phyloP scores from a whole-genome alignment of 2,888 invertebrate species.

The Amphipyra tragopoginis region DNA sequence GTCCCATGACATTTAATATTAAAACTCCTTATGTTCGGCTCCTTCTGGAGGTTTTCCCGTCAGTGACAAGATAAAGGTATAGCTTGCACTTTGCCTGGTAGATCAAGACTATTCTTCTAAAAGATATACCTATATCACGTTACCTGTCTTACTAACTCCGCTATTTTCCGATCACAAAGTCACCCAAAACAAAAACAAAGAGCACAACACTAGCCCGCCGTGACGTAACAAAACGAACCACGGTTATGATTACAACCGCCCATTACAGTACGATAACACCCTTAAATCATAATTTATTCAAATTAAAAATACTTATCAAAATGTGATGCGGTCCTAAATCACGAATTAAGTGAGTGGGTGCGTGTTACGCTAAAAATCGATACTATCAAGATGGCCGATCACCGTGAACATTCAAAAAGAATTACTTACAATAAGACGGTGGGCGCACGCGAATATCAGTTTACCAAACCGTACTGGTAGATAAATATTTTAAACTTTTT shows the following conservation, averaged over 20 bases:
- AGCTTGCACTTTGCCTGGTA: no score
- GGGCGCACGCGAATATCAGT: conserved; percentile 85
- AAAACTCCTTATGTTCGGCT: no score
- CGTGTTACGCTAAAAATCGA: conserved; percentile 81
- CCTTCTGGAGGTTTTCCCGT: no score
- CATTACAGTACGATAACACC: conserved; percentile 83
- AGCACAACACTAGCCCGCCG: conserved; percentile 34
- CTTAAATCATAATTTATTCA: conserved; percentile 90
- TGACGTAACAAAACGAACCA: conserved; percentile 74
- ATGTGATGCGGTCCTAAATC: conserved; percentile 89
- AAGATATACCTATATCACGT: no score
- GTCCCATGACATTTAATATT: no score
- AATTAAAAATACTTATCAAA: conserved; percentile 90
- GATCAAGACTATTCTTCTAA: no score
- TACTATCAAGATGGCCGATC: conserved; percentile 80
- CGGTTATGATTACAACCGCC: conserved; percentile 81
- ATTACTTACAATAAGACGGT: conserved; percentile 62
- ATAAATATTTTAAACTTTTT: no score
- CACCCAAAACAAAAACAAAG: conserved; percentile 38
- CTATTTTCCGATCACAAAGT: neutral
- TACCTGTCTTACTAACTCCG: no score
- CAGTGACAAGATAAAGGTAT: no score
- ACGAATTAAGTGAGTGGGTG: conserved; percentile 87
- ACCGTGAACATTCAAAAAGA: conserved; percentile 87
- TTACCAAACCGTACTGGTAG: conserved; percentile 61